Percentiles rank a stretch among this genome's conserved stretches.
These are phyloP conservation scores for Tipula helvola DNA, from an alignment of 2,888 invertebrate species.

Conservation along the genomic window DNA sequence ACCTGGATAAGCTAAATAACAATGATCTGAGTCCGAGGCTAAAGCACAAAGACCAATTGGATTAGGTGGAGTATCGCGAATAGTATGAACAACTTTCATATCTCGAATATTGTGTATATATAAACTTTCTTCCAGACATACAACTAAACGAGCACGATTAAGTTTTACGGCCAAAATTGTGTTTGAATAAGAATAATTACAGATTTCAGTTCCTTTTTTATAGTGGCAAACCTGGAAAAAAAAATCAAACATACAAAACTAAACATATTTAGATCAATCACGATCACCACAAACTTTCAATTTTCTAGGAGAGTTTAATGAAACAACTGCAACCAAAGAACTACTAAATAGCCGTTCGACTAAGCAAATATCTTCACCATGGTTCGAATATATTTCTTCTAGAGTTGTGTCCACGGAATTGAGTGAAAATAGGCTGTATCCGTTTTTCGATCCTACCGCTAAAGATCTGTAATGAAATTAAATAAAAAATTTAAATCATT, in stretches of 20 bases:
- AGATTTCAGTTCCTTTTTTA: constrained; percentile 95
- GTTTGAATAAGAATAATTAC: constrained; percentile 90
- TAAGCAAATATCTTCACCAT: constrained; percentile 75
- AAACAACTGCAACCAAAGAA: constrained; percentile 91
- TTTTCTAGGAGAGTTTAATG: constrained; percentile 77
- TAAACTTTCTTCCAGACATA: constrained; percentile 93
- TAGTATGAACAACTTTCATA: constrained; percentile 96
- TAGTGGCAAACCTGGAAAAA: constrained; percentile 78
- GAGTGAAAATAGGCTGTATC: constrained; percentile 81
- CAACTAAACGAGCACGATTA: constrained; percentile 87
- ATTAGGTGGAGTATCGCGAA: constrained; percentile 95
- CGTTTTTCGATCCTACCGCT: constrained; percentile 82
- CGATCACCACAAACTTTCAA: constrained; percentile 23
- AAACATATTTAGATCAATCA: not conserved
- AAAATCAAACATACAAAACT: constrained; percentile 7
- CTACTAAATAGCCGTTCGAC: constrained; percentile 95
- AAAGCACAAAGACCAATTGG: constrained; percentile 84
- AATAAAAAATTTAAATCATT: not conserved
- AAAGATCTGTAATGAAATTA: constrained; percentile 52
- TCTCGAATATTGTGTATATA: constrained; percentile 98
- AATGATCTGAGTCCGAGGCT: constrained; percentile 78
- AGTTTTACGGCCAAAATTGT: constrained; percentile 91
- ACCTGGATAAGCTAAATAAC: constrained; percentile 94
- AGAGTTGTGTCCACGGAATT: constrained; percentile 65
- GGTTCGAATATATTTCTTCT: constrained; percentile 81